A percentile compares a stretch with the other conserved stretches of the same genome.
These are phyloP conservation scores for Eupithecia subumbrata DNA, from an alignment of 2,888 invertebrate genomes.

Conservation along the genomic window DNA sequence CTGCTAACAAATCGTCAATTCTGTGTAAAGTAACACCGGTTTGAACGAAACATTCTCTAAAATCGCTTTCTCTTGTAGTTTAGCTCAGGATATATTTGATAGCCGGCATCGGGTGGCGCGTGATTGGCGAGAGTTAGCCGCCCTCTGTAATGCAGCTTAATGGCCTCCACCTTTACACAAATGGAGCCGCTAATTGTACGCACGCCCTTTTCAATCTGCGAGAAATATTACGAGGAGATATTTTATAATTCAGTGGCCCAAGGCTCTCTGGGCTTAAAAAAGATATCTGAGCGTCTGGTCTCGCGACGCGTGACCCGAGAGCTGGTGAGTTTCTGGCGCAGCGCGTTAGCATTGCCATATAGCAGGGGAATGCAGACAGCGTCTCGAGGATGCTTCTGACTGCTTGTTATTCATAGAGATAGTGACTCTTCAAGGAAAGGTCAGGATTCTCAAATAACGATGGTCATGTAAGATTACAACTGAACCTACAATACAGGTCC, in stretches of 20 bases:
- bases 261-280: too few relatives aligned
- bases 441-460: neutral
- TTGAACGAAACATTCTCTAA: neutral
- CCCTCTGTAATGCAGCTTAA: constrained; percentile 43
- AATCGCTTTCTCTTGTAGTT: constrained; percentile 14
- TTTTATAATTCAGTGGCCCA: neutral
- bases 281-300: too few relatives aligned
- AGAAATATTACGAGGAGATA: neutral
- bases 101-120: constrained; percentile 58
- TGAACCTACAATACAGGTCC: too few relatives aligned
- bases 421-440: neutral
- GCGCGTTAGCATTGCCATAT: too few relatives aligned
- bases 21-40: neutral
- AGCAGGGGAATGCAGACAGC: too few relatives aligned
- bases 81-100: constrained; percentile 48
- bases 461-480: neutral
- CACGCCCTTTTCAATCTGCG: constrained; percentile 1
- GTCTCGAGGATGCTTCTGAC: too few relatives aligned
- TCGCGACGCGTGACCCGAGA: too few relatives aligned
- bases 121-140: constrained; percentile 62
- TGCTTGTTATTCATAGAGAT: neutral
- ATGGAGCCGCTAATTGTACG: constrained; percentile 8
- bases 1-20: too few relatives aligned
- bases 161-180: constrained; percentile 11
- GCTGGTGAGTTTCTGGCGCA: too few relatives aligned